A percentile compares a stretch with the other conserved stretches of the same genome.
phyloP scores from a whole-genome alignment of 2,113 vertebrate species.

The Bubo bubo region DNA sequence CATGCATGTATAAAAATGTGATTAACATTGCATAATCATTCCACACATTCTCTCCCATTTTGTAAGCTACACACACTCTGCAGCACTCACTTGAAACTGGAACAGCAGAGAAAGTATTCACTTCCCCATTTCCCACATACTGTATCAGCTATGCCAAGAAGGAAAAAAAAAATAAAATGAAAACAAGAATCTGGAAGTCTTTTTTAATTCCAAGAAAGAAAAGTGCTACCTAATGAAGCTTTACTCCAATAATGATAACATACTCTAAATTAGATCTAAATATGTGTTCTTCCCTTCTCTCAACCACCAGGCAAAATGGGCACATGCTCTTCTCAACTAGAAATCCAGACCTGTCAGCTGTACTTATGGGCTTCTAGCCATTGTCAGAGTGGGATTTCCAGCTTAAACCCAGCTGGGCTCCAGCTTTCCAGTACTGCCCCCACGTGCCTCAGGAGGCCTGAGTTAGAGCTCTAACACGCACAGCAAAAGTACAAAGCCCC shows the following conservation, averaged over 20 bases:
- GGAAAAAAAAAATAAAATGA: too few relatives aligned
- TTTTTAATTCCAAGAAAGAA: background rate
- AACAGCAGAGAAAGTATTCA: background rate
- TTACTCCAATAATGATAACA: background rate
- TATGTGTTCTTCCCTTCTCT: background rate
- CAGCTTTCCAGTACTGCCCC: background rate
- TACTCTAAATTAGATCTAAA: background rate
- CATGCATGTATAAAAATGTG: background rate
- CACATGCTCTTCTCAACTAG: background rate
- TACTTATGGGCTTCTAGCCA: background rate
- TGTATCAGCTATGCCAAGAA: background rate
- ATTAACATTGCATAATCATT: background rate
- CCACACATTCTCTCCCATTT: background rate
- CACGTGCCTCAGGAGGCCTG: rapidly evolving
- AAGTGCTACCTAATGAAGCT: background rate
- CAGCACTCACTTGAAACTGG: background rate
- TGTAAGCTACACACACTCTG: background rate
- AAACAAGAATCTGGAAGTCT: background rate
- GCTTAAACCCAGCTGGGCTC: background rate
- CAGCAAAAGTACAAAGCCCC: background rate
- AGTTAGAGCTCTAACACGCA: background rate
- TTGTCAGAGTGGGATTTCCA: background rate
- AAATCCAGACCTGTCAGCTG: background rate
- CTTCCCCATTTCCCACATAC: background rate
- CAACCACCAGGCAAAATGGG: background rate